phyloP scores from a whole-genome alignment of 2,113 vertebrate species.

The Glaucomys volans region DNA sequence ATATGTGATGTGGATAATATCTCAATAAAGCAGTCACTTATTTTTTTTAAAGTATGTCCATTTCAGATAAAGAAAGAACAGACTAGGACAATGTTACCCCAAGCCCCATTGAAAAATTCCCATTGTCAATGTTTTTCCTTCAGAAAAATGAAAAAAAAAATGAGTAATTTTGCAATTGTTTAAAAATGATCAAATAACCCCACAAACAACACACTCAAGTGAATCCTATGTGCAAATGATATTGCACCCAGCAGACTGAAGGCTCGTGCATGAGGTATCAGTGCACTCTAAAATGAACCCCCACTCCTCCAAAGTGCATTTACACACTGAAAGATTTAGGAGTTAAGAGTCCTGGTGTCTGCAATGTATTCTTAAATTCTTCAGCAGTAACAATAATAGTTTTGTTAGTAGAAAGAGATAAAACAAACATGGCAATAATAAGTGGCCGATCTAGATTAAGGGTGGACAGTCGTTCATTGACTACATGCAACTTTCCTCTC shows the following conservation, averaged over 20 bases:
- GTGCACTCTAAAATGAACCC: not conserved
- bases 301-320: not conserved
- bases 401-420: not conserved
- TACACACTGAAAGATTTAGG: not conserved
- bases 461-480: not conserved
- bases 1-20: not conserved
- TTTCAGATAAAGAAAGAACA: not conserved
- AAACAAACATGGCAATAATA: not conserved
- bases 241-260: not conserved
- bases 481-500: not conserved
- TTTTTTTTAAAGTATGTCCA: not conserved
- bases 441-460: not conserved
- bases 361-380: not conserved
- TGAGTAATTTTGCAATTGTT: not conserved
- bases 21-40: not conserved
- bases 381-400: not conserved
- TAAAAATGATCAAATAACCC: not conserved
- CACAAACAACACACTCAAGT: not conserved
- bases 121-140: not conserved
- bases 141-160: not conserved
- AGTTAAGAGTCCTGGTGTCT: not conserved
- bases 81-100: not conserved
- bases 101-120: not conserved
- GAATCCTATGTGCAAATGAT: not conserved
- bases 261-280: not conserved